Evolutionary conservation across 2,113 vertebrate species (phyloP).

Genomic region (Lasiurus borealis): DNA sequence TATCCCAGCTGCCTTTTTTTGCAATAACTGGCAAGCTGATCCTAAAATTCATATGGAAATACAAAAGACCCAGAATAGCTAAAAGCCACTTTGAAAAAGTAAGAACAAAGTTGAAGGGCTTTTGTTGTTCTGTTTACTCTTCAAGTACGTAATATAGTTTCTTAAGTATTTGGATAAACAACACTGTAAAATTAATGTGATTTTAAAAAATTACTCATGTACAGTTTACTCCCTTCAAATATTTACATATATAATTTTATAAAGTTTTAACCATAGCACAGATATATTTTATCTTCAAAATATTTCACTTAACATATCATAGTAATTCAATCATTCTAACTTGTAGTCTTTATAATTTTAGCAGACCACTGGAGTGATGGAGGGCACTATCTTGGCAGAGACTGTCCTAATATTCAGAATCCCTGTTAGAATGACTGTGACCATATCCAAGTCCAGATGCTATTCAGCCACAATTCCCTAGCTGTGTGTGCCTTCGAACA

Average conservation of each 20-base stretch:
- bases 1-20: neutral
- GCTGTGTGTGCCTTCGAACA: conserved; percentile 15
- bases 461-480: neutral
- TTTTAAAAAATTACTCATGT: neutral
- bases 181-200: neutral
- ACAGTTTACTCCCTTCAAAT: neutral
- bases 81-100: neutral
- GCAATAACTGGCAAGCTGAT: neutral
- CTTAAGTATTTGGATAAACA: neutral
- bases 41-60: neutral
- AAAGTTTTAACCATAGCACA: neutral
- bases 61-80: neutral
- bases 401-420: neutral
- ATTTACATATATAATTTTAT: neutral
- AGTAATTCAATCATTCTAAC: neutral
- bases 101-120: neutral
- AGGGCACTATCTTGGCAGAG: neutral
- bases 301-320: neutral
- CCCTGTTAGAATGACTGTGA: neutral
- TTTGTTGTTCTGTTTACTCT: neutral
- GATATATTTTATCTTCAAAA: conserved; percentile 34
- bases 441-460: neutral
- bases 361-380: neutral
- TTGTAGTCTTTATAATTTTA: conserved; percentile 19
- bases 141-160: neutral